phyloP scores from a whole-genome alignment of 2,888 invertebrate genomes.

The Hipparchia semele region DNA sequence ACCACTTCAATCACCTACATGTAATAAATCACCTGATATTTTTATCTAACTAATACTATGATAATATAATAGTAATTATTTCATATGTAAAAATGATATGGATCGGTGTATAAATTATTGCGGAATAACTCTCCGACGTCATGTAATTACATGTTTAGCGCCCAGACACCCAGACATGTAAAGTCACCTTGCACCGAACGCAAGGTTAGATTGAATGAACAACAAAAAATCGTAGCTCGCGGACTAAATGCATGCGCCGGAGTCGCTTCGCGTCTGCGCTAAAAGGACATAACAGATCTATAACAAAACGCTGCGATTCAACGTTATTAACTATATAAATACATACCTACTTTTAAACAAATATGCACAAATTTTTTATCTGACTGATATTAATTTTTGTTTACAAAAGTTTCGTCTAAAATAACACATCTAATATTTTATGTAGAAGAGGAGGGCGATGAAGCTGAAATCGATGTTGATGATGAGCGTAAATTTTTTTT shows the following conservation, averaged over 20 bases:
- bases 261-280: constrained; percentile 48
- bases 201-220: constrained; percentile 79
- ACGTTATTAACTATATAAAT: constrained; percentile 49
- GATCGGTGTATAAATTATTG: constrained; percentile 70
- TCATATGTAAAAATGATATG: constrained; percentile 74
- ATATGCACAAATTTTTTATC: constrained; percentile 43
- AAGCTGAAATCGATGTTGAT: constrained; percentile 56
- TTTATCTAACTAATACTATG: constrained; percentile 57
- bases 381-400: constrained; percentile 67
- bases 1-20: constrained; percentile 44
- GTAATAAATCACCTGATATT: constrained; percentile 40
- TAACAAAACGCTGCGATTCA: constrained; percentile 47
- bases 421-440: constrained; percentile 35
- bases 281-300: constrained; percentile 47
- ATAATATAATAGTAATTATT: constrained; percentile 50
- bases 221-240: constrained; percentile 70
- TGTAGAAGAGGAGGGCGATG: constrained; percentile 53
- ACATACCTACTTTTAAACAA: constrained; percentile 45
- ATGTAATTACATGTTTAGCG: constrained; percentile 78
- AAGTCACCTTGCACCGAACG: constrained; percentile 78
- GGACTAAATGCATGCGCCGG: constrained; percentile 63
- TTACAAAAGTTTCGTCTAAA: constrained; percentile 40
- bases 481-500: constrained; percentile 80
- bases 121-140: constrained; percentile 69
- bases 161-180: constrained; percentile 77